These are phyloP conservation scores for Tenthredo mesomela DNA, from an alignment of 2,888 invertebrate species.

Conservation along the genomic window DNA sequence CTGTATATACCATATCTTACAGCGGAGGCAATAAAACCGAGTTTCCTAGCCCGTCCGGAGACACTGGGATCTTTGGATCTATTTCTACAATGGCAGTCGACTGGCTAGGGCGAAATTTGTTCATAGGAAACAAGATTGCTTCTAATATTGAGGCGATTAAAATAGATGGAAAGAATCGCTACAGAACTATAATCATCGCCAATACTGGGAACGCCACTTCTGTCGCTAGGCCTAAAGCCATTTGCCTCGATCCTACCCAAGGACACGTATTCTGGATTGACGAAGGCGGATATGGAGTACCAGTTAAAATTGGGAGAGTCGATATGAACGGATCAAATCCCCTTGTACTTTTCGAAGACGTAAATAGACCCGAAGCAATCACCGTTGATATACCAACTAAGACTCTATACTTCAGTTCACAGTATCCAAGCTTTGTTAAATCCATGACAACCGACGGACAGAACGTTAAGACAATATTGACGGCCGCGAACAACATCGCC, in stretches of 20 bases:
- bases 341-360: conserved; percentile 84
- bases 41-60: conserved; percentile 85
- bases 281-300: conserved; percentile 94
- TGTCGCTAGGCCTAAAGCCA: conserved; percentile 91
- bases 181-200: conserved; percentile 91
- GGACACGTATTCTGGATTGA: conserved; percentile 97
- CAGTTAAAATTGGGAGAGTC: conserved; percentile 92
- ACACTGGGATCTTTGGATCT: conserved; percentile 93
- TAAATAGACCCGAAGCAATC: conserved; percentile 90
- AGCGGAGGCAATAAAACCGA: conserved; percentile 92
- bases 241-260: conserved; percentile 95
- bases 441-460: conserved; percentile 88
- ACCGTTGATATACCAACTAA: conserved; percentile 91
- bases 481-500: conserved; percentile 86
- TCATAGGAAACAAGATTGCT: conserved; percentile 93
- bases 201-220: conserved; percentile 93
- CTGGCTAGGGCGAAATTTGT: conserved; percentile 97
- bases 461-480: conserved; percentile 84
- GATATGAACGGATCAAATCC: conserved; percentile 96
- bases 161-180: conserved; percentile 91
- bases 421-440: conserved; percentile 86
- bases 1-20: conserved; percentile 91
- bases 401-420: conserved; percentile 93
- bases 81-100: conserved; percentile 96
- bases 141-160: conserved; percentile 95